Percentiles rank a stretch among this genome's conserved stretches.
These are phyloP conservation scores for Schlechtendalia chinensis DNA, from an alignment of 1,140 invertebrate genomes.

Conservation along the genomic window DNA sequence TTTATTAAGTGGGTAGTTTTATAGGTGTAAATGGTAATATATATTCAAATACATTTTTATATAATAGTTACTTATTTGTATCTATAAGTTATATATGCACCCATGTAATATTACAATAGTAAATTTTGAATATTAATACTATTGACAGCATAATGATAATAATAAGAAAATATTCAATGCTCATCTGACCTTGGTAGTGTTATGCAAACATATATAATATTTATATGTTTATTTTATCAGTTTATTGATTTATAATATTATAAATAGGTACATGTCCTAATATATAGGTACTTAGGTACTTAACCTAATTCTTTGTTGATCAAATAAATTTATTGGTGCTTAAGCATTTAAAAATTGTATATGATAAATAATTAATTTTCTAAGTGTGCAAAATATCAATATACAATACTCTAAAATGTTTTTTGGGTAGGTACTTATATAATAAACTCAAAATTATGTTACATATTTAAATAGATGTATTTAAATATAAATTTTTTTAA, in stretches of 20 bases:
- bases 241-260: conserved; percentile 1
- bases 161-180: background rate
- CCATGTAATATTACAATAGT: background rate
- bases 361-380: no score
- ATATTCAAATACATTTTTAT: no score
- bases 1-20: no score
- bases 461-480: no score
- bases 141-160: background rate
- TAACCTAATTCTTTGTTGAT: background rate
- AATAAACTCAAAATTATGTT: no score
- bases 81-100: background rate
- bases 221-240: background rate
- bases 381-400: no score
- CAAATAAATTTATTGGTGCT: background rate
- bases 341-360: background rate
- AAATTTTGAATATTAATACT: conserved; percentile 4
- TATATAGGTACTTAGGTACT: no score
- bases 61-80: background rate
- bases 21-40: no score
- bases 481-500: no score
- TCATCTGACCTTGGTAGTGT: background rate
- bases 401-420: no score
- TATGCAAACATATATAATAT: background rate
- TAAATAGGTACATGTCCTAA: no score
- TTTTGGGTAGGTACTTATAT: no score